A percentile compares a stretch with the other conserved stretches of the same genome.
Conservation (phyloP, 2,797 vertebrate genomes). For the Taenioides sp. region DNA sequence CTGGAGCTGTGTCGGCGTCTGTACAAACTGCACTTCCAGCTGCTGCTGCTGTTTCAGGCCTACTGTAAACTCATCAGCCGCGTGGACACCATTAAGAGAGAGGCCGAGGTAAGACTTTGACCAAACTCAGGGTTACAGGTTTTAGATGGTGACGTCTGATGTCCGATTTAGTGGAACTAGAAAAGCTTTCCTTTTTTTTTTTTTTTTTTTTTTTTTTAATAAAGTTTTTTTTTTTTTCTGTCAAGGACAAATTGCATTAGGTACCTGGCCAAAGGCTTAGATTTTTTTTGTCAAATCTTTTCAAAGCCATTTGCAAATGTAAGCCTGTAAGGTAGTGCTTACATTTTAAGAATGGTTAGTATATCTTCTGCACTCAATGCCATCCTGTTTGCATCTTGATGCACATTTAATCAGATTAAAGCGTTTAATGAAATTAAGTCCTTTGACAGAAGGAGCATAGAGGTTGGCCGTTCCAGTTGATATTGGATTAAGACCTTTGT, state of each 20-base stretch:
- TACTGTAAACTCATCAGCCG: conserved; percentile 96
- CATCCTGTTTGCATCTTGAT: conserved; percentile 27
- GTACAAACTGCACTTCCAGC: conserved; percentile 97
- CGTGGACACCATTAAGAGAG: conserved; percentile 92
- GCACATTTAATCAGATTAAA: conserved; percentile 62
- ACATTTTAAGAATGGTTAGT: conserved; percentile 9
- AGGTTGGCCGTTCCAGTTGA: conserved; percentile 40
- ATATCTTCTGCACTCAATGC: conserved; percentile 9
- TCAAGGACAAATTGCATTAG: conserved; percentile 26
- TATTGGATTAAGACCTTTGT: conserved; percentile 45
- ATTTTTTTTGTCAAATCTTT: conserved; percentile 7
- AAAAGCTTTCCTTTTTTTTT: not conserved
- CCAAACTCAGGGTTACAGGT: not conserved
- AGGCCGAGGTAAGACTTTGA: conserved; percentile 85
- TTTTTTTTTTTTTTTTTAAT: conserved; percentile 1
- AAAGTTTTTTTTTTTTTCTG: not conserved
- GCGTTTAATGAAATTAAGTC: conserved; percentile 50
- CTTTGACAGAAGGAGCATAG: conserved; percentile 36
- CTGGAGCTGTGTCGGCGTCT: conserved; percentile 94
- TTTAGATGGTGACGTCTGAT: not conserved
- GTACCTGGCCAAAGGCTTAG: not conserved
- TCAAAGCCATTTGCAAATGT: not conserved
- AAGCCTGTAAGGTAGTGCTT: not conserved
- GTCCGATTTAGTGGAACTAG: conserved; percentile 5
- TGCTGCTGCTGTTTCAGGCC: conserved; percentile 97